Evolutionary conservation across 2,797 vertebrate species (phyloP).

Genomic region (Aphelocoma californica): DNA sequence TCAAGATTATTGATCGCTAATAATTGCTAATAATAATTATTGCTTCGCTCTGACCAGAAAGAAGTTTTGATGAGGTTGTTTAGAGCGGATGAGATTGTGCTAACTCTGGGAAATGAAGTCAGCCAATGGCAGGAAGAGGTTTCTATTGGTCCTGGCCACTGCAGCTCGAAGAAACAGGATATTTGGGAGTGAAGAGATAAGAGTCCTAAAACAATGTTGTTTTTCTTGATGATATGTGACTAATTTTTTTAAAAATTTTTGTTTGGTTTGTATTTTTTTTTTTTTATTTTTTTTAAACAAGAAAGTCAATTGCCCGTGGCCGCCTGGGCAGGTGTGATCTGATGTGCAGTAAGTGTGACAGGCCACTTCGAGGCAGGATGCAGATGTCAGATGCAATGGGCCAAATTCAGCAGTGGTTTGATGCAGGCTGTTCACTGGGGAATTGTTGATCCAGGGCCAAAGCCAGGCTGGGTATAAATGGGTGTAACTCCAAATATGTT

Average conservation of each 20-base stretch:
- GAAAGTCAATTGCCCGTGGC: conserved; percentile 70
- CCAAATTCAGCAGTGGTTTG: conserved; percentile 64
- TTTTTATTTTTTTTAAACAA: neutral
- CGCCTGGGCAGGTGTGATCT: conserved; percentile 78
- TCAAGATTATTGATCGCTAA: conserved; percentile 83
- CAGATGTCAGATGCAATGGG: conserved; percentile 78
- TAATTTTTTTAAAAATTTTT: conserved; percentile 39
- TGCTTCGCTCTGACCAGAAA: conserved; percentile 84
- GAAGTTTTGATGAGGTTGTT: conserved; percentile 86
- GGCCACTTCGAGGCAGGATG: conserved; percentile 75
- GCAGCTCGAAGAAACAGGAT: conserved; percentile 91
- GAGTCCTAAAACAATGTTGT: conserved; percentile 92
- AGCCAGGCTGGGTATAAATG: conserved; percentile 23
- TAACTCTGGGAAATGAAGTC: conserved; percentile 94
- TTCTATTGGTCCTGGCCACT: conserved; percentile 90
- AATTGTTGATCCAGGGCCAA: conserved; percentile 15
- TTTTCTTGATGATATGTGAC: conserved; percentile 87
- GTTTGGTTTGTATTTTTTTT: neutral
- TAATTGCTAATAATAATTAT: conserved; percentile 84
- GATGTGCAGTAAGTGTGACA: conserved; percentile 69
- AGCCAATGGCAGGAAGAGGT: conserved; percentile 91
- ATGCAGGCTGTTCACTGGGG: neutral
- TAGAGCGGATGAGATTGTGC: conserved; percentile 94
- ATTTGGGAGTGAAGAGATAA: conserved; percentile 93
- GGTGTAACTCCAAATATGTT: conserved; percentile 54